A percentile compares a stretch with the other conserved stretches of the same genome.
These are phyloP conservation scores for Microcebus griseorufus DNA, from an alignment of 2,113 vertebrate species.

Conservation along the genomic window DNA sequence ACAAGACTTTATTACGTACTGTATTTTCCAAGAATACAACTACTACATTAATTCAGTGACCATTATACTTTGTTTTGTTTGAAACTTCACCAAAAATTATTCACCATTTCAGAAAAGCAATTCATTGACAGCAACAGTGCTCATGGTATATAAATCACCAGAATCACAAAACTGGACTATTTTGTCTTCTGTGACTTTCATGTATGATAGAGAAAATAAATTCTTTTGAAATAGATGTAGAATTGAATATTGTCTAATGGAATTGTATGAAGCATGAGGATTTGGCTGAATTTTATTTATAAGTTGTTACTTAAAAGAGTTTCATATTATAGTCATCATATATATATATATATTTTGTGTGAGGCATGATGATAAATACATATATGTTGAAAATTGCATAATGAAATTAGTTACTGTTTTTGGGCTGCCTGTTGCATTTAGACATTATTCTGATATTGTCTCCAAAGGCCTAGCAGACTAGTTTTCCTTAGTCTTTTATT, in stretches of 20 bases:
- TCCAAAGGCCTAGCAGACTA: background rate
- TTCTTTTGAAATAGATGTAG: background rate
- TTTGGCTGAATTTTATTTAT: background rate
- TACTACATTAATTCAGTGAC: background rate
- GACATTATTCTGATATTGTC: background rate
- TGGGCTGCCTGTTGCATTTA: background rate
- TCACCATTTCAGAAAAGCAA: constrained; percentile 2
- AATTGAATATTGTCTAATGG: background rate
- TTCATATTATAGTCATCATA: background rate
- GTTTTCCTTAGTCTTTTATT: background rate
- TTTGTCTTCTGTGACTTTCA: background rate
- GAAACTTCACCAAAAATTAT: background rate
- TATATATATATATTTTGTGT: background rate
- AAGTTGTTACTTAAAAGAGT: background rate
- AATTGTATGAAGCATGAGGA: background rate
- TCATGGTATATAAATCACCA: background rate
- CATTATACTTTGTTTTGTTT: background rate
- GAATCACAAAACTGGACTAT: background rate
- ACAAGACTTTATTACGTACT: background rate
- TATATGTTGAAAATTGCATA: background rate
- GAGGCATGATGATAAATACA: background rate
- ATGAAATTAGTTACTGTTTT: background rate
- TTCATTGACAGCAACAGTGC: background rate
- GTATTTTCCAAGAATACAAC: background rate
- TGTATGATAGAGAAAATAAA: background rate